Evolutionary conservation across 30 jellyfish, hydroid and myxozoan species (phyloP), one percentile per base, ranked within the genome.

Genomic region (Aurelia aurita complex sp. Pacific): DNA sequence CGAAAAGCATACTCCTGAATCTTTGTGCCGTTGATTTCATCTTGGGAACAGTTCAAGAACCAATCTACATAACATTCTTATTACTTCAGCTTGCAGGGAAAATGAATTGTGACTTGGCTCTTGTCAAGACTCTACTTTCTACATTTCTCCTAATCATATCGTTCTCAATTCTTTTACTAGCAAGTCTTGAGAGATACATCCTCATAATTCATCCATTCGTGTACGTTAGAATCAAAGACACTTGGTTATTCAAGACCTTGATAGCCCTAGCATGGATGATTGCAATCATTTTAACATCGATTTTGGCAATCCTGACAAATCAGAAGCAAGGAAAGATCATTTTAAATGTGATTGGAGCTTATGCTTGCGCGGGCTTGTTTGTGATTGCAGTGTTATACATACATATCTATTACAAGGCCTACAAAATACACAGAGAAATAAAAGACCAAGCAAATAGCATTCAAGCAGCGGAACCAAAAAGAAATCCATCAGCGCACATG

Each of bases 101-200:
- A 64, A 14, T 14, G 1, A 10, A 60, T 33, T 77, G 87, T 42
- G 36, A 14, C 10, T 10, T 77, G 65, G 67, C 87, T 13, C 3
- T 5, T 52, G 19, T 61, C 29, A 40, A 12, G 18, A 64, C 29
- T 3, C 8, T 17, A 36, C 9, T 65, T 2, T 63, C 76, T 16
- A 12, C 43, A 5, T 19, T 60, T 62, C 43, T 77, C 34, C 42
- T 68, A 1, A 63, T 52, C 10, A 61, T 64, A 4, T 77, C 87
- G 19, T 52, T 60, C 68, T 38, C 64, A n/a, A 29, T 36, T 40
- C 77, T 77, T 7, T 19, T 61, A 4, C 77, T 77, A 29, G 87
- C 87, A 51, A 77, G 77, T 23, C 77, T 46, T 29, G 87, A 77
- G 74, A 62, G 87, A 42, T 77, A 77, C 64, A 14, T 77, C 1